Conservation (phyloP, 2,113 vertebrate species). For the Antennarius striatus region DNA sequence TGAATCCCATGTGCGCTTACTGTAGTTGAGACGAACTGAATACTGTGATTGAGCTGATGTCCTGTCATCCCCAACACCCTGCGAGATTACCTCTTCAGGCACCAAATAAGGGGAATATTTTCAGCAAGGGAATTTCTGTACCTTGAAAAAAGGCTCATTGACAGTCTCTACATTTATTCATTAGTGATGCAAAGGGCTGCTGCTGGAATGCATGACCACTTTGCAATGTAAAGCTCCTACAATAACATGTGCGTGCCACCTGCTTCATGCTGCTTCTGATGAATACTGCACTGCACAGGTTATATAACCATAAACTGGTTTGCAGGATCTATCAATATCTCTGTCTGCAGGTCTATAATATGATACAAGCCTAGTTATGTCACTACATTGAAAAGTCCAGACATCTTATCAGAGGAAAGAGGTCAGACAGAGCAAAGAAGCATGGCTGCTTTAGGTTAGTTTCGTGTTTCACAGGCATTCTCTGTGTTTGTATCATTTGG, state of each 20-base stretch:
- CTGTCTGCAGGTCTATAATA: conserved; percentile 9
- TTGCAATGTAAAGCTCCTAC: conserved; percentile 41
- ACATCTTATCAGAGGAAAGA: conserved; percentile 6
- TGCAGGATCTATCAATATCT: conserved; percentile 33
- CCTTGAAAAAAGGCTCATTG: conserved; percentile 26
- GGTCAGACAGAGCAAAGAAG: conserved; percentile 2
- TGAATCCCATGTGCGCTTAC: conserved; percentile 20
- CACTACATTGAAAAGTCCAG: conserved; percentile 13
- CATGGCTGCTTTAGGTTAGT: neutral
- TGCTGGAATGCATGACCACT: conserved; percentile 4
- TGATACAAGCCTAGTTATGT: conserved; percentile 1
- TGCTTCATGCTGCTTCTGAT: conserved; percentile 10
- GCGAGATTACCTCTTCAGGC: conserved; percentile 44
- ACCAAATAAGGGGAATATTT: conserved; percentile 51
- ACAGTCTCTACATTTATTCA: conserved; percentile 36
- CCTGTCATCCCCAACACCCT: conserved; percentile 44
- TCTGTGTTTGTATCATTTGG: too few species aligned
- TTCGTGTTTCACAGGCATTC: neutral
- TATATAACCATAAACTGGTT: conserved; percentile 5
- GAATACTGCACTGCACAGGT: conserved; percentile 10
- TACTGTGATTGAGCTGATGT: conserved; percentile 29
- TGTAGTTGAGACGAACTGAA: conserved; percentile 16
- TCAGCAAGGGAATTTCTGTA: conserved; percentile 14
- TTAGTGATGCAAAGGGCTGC: conserved; percentile 14
- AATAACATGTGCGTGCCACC: conserved; percentile 3